A percentile compares a stretch with the other conserved stretches of the same genome.
Conservation (phyloP, 2,113 vertebrate genomes). For the Uria lomvia region DNA sequence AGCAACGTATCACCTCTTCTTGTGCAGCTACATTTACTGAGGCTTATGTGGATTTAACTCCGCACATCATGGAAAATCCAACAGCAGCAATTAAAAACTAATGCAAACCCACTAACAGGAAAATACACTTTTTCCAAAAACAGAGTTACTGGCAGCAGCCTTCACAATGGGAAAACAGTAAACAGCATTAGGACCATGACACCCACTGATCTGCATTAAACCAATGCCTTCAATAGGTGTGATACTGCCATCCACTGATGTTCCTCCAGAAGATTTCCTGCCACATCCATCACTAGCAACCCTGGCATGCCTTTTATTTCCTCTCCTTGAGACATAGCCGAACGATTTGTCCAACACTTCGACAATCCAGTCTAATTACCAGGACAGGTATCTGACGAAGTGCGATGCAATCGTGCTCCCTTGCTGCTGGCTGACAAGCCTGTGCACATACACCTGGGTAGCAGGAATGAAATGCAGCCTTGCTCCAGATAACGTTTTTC, state of each 20-base stretch:
- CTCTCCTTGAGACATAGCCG: not conserved
- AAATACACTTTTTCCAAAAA: not conserved
- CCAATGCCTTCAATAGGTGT: not conserved
- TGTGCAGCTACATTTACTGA: not conserved
- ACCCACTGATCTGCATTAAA: not conserved
- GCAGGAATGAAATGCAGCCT: not conserved
- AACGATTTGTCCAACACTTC: not conserved
- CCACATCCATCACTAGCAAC: not conserved
- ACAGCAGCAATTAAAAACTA: not conserved
- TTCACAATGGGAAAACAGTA: not conserved
- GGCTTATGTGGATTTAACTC: not conserved
- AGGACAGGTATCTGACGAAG: not conserved
- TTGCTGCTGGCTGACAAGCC: not conserved
- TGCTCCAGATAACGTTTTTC: not conserved
- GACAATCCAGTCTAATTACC: not conserved
- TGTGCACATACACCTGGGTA: not conserved
- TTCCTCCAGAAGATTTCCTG: not conserved
- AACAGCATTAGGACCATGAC: not conserved
- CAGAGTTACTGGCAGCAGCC: not conserved
- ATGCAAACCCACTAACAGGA: not conserved
- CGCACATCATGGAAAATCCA: not conserved
- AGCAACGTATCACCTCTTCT: not conserved
- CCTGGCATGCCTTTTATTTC: not conserved
- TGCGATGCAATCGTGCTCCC: not conserved
- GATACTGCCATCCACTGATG: not conserved